phyloP scores from a whole-genome alignment of 1,140 invertebrate species.

The Vanessa atalanta region DNA sequence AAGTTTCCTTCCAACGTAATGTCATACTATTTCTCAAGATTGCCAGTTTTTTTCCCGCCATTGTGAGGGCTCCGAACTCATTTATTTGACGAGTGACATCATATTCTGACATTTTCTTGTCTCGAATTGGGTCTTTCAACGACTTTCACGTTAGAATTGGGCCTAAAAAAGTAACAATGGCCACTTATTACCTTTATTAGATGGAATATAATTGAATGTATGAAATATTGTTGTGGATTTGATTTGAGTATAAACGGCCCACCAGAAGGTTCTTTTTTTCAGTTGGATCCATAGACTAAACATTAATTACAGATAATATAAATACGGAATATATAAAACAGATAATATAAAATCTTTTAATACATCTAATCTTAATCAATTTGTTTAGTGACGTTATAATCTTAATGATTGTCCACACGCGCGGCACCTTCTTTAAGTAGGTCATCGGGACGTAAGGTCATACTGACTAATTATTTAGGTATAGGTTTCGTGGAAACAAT shows the following conservation, averaged over 20 bases:
- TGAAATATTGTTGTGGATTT: slow-evolving; percentile 1
- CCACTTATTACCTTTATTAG: slow-evolving; percentile 1
- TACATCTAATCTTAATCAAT: too few relatives aligned
- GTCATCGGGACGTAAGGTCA: too few relatives aligned
- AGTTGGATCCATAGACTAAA: too few relatives aligned
- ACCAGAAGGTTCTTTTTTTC: too few relatives aligned
- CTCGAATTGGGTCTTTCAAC: slow-evolving; percentile 16
- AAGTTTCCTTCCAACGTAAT: slow-evolving; percentile 19
- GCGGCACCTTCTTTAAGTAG: too few relatives aligned
- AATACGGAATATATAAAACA: too few relatives aligned
- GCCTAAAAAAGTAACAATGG: slow-evolving; percentile 1
- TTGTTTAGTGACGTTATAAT: too few relatives aligned
- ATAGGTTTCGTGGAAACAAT: too few relatives aligned
- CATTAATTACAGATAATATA: too few relatives aligned
- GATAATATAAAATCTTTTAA: too few relatives aligned
- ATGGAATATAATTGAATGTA: neutral
- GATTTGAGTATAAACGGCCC: neutral
- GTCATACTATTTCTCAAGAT: slow-evolving; percentile 26
- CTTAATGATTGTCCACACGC: too few relatives aligned
- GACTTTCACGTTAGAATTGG: slow-evolving; percentile 7
- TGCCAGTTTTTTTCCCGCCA: slow-evolving; percentile 30
- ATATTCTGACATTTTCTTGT: slow-evolving; percentile 33
- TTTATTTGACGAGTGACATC: slow-evolving; percentile 39
- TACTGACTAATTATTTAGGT: too few relatives aligned
- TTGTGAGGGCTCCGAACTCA: slow-evolving; percentile 31